phyloP scores from a whole-genome alignment of 2,113 vertebrate species.

The Nestor notabilis region DNA sequence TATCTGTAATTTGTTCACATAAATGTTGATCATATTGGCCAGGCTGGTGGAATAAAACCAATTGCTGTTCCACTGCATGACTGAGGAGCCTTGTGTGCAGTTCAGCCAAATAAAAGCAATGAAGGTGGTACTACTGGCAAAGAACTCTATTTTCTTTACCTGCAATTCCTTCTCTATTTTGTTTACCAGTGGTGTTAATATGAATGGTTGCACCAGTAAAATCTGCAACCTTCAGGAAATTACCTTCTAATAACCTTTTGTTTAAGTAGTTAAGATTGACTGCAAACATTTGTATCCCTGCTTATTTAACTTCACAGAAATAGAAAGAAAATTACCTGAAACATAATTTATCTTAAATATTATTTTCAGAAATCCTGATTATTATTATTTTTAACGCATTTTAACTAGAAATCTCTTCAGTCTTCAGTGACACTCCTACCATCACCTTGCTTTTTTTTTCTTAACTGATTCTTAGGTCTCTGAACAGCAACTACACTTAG shows the following conservation, averaged over 20 bases:
- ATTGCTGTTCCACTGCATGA: neutral
- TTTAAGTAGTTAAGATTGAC: neutral
- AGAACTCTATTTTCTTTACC: neutral
- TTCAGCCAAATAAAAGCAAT: neutral
- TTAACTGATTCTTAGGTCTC: neutral
- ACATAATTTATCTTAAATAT: neutral
- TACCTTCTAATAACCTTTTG: neutral
- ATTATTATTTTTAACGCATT: neutral
- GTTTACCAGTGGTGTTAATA: rapidly evolving
- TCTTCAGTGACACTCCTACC: neutral
- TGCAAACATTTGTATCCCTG: neutral
- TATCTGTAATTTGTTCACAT: slow-evolving; percentile 25
- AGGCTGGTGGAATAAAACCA: neutral
- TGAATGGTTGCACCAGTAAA: neutral
- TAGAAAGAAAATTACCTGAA: neutral
- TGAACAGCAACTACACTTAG: neutral
- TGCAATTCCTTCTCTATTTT: neutral
- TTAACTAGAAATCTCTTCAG: neutral
- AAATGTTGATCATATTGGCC: slow-evolving; percentile 12
- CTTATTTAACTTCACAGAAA: neutral
- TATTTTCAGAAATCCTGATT: neutral
- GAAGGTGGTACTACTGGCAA: neutral
- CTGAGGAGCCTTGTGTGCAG: neutral
- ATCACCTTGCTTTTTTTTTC: neutral
- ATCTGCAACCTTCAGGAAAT: neutral